phyloP scores from a whole-genome alignment of 2,113 vertebrate genomes.

The Cynoglossus semilaevis region DNA sequence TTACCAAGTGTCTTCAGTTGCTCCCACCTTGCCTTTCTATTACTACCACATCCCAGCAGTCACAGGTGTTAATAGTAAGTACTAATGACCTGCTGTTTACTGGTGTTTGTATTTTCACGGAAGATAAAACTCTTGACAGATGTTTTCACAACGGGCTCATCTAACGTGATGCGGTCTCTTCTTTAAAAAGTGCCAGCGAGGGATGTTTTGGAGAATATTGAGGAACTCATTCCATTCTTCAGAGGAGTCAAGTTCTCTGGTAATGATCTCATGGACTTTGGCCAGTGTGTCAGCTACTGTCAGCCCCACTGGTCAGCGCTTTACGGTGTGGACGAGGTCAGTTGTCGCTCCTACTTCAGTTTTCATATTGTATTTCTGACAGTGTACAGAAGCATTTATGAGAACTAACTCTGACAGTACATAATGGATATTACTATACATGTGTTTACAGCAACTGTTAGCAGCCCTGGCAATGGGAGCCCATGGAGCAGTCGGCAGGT shows the following conservation, averaged over 20 bases:
- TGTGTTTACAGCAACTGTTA: conserved; percentile 83
- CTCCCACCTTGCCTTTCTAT: conserved; percentile 86
- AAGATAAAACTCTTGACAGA: neutral
- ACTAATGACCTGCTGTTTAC: neutral
- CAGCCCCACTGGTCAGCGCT: conserved; percentile 74
- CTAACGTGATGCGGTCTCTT: neutral
- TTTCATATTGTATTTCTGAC: neutral
- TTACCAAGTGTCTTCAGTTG: conserved; percentile 80
- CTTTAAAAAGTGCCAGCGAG: conserved; percentile 77
- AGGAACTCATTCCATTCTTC: conserved; percentile 85
- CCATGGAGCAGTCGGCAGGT: conserved; percentile 93
- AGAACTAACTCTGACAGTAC: neutral
- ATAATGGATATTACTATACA: neutral
- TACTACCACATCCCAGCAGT: conserved; percentile 91
- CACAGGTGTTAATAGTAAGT: conserved; percentile 87
- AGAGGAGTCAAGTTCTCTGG: conserved; percentile 89
- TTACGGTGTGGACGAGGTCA: conserved; percentile 93
- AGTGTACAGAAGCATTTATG: neutral
- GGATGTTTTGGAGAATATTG: conserved; percentile 84
- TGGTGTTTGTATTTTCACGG: no score
- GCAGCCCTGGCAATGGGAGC: conserved; percentile 84
- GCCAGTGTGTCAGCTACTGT: conserved; percentile 81
- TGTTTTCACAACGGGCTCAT: neutral
- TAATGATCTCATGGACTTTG: conserved; percentile 87
- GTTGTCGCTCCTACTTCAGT: conserved; percentile 9